Evolutionary conservation across 2,888 invertebrate species (phyloP).

Genomic region (Escarpia spicata): DNA sequence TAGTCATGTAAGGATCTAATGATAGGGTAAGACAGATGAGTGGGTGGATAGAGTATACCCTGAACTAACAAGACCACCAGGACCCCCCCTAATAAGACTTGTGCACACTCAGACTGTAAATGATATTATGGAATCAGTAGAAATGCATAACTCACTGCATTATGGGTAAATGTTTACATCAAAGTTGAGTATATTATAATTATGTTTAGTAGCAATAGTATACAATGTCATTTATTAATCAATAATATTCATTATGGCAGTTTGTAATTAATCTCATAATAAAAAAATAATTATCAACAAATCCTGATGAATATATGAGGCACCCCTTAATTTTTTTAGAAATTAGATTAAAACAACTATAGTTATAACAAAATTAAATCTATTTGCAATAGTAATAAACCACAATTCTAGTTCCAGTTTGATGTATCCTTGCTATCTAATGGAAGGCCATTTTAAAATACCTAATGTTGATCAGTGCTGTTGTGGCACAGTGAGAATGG

Average conservation of each 20-base stretch:
- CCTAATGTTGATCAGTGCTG: no score
- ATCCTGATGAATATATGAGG: background rate
- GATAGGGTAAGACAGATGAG: background rate
- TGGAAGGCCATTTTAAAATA: background rate
- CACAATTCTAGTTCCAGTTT: background rate
- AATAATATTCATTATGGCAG: background rate
- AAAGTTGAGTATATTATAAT: background rate
- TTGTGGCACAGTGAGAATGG: no score
- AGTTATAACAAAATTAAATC: no score
- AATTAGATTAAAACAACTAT: no score
- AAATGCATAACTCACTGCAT: background rate
- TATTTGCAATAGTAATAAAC: no score
- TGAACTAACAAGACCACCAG: background rate
- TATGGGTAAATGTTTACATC: background rate
- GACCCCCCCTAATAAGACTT: background rate
- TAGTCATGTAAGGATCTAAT: background rate
- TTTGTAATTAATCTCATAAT: background rate
- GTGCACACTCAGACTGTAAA: background rate
- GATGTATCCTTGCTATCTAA: background rate
- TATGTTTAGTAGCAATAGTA: background rate
- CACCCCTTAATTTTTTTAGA: no score
- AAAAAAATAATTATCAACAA: background rate
- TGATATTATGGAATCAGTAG: background rate
- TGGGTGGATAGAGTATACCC: background rate
- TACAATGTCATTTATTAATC: background rate